A percentile compares a stretch with the other conserved stretches of the same genome.
Conservation (phyloP, 2,113 vertebrate genomes). For the Cynoglossus semilaevis region DNA sequence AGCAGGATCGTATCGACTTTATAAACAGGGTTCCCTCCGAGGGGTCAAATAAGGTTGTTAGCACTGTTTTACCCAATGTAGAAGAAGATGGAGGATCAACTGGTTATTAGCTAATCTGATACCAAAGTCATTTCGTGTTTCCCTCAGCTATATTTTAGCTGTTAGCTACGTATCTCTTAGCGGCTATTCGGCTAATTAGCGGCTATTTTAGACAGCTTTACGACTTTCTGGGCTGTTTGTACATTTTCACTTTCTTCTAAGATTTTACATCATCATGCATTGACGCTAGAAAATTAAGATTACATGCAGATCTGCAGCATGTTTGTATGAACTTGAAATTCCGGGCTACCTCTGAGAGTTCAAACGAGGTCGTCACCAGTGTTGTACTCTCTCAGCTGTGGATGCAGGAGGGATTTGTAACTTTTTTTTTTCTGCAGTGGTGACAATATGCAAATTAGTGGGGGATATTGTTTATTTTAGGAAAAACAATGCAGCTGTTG, state of each 20-base stretch:
- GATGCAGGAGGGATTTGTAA: constrained; percentile 18
- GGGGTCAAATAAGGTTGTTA: constrained; percentile 52
- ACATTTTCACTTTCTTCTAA: no score
- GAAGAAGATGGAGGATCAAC: no score
- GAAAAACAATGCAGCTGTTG: constrained; percentile 10
- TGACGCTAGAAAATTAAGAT: constrained; percentile 19
- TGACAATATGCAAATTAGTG: constrained; percentile 24
- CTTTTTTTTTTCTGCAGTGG: constrained; percentile 25
- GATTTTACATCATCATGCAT: no score
- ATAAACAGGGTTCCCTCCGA: constrained; percentile 64
- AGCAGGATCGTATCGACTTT: constrained; percentile 70
- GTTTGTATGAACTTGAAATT: constrained; percentile 71
- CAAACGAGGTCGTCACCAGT: constrained; percentile 53
- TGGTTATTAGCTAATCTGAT: no score
- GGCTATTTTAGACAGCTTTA: no score
- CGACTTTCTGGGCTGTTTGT: no score
- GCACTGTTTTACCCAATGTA: constrained; percentile 37
- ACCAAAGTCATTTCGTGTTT: no score
- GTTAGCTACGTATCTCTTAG: no score
- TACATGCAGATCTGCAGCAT: constrained; percentile 66
- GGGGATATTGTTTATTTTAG: not conserved
- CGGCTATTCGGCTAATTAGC: no score
- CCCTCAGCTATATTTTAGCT: no score
- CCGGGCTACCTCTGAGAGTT: constrained; percentile 59
- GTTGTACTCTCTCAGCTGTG: constrained; percentile 15